These are phyloP conservation scores for Leucopternis melanops DNA, from an alignment of 2,113 vertebrate species.

Conservation along the genomic window DNA sequence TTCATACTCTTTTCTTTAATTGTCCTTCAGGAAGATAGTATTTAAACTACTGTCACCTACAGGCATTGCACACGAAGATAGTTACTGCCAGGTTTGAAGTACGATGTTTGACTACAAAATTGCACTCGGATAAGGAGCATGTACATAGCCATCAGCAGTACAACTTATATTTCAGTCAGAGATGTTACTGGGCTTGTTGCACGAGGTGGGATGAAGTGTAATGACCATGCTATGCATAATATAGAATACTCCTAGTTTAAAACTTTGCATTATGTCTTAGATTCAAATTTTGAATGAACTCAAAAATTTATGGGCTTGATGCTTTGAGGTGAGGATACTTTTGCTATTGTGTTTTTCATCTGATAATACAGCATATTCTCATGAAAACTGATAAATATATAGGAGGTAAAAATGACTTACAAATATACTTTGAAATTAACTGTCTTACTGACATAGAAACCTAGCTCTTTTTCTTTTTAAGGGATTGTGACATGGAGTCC, in stretches of 20 bases:
- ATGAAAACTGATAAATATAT: neutral
- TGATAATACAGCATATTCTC: neutral
- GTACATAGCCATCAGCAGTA: neutral
- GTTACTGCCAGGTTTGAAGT: neutral
- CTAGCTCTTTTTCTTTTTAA: neutral
- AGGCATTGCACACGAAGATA: neutral
- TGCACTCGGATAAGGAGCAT: neutral
- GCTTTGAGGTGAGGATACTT: neutral
- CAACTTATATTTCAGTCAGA: neutral
- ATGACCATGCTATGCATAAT: neutral
- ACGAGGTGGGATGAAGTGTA: neutral
- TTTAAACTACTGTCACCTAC: neutral
- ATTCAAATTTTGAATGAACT: neutral
- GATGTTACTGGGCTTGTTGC: rapidly evolving
- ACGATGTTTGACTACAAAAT: neutral
- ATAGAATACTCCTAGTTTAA: neutral
- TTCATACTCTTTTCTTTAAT: neutral
- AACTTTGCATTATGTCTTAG: neutral
- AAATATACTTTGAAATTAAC: neutral
- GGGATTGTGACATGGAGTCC: neutral
- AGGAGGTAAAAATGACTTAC: neutral
- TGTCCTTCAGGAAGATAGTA: neutral
- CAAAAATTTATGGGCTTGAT: neutral
- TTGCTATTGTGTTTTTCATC: neutral
- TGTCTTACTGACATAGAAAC: neutral